These are phyloP conservation scores for Hydrophis major DNA, from an alignment of 2,797 vertebrate genomes.

Conservation along the genomic window DNA sequence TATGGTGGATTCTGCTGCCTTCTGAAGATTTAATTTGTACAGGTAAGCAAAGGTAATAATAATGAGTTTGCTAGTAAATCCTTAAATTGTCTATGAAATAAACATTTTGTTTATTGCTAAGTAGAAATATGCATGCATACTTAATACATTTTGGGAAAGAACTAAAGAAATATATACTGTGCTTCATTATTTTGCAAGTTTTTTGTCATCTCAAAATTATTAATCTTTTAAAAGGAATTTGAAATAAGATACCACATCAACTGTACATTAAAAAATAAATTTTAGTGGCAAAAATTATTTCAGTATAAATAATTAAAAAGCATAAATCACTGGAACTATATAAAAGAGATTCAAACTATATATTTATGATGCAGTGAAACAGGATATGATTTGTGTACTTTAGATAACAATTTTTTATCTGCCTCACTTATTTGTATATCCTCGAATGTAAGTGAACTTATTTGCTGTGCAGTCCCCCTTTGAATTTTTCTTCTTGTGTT, in stretches of 20 bases:
- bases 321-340: not conserved
- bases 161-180: not conserved
- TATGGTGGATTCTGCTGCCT: conserved; percentile 21
- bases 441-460: not conserved
- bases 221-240: not conserved
- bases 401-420: not conserved
- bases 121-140: not conserved
- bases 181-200: not conserved
- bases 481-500: not conserved
- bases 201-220: not conserved
- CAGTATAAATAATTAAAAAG: not conserved
- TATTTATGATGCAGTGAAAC: not conserved
- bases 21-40: conserved; percentile 17
- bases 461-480: not conserved
- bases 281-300: not conserved
- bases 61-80: not conserved
- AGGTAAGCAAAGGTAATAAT: conserved; percentile 49
- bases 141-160: not conserved
- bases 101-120: not conserved
- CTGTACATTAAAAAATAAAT: not conserved
- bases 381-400: not conserved
- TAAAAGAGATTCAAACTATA: not conserved
- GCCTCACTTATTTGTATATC: not conserved
- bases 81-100: not conserved
- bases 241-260: not conserved